Percentiles rank a stretch among this genome's conserved stretches.
These are phyloP conservation scores for Carassius auratus DNA, from an alignment of 2,113 vertebrate species.

Conservation along the genomic window DNA sequence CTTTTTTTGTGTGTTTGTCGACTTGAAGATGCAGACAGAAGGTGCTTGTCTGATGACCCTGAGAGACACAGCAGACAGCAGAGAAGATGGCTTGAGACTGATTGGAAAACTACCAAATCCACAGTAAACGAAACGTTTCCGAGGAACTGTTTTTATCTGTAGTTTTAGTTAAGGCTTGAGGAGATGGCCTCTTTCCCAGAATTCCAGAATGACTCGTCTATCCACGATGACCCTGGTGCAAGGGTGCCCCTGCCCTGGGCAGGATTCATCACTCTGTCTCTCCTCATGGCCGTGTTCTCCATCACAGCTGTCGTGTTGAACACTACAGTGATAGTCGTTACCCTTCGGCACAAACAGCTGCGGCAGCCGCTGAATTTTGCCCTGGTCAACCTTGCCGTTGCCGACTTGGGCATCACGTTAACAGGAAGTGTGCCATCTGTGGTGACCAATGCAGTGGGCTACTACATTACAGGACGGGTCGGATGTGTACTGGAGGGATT, in stretches of 20 bases:
- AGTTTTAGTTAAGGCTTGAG: not conserved
- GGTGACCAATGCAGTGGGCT: constrained; percentile 72
- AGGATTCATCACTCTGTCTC: constrained; percentile 69
- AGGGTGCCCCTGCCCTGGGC: constrained; percentile 68
- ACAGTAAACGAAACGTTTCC: not conserved
- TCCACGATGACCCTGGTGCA: constrained; percentile 7
- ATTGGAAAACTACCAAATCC: not conserved
- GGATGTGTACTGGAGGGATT: constrained; percentile 78
- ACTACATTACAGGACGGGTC: constrained; percentile 73
- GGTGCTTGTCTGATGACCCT: not conserved
- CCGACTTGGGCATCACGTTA: constrained; percentile 74
- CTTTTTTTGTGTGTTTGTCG: constrained; percentile 27
- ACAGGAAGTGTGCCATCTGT: constrained; percentile 72
- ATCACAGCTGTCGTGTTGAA: constrained; percentile 72
- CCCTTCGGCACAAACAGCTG: constrained; percentile 75
- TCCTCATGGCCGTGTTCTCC: constrained; percentile 73
- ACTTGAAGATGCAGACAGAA: constrained; percentile 1
- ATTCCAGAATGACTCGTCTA: constrained; percentile 54
- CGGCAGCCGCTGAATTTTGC: constrained; percentile 76
- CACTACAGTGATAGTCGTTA: constrained; percentile 73
- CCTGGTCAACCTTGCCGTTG: constrained; percentile 76
- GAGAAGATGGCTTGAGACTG: not conserved
- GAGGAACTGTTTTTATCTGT: not conserved
- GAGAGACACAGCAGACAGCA: not conserved
- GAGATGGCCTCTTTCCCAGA: constrained; percentile 20